A percentile compares a stretch with the other conserved stretches of the same genome.
These are phyloP conservation scores for Pristionchus arcanus DNA, from an alignment of 2,888 invertebrate genomes.

Conservation along the genomic window DNA sequence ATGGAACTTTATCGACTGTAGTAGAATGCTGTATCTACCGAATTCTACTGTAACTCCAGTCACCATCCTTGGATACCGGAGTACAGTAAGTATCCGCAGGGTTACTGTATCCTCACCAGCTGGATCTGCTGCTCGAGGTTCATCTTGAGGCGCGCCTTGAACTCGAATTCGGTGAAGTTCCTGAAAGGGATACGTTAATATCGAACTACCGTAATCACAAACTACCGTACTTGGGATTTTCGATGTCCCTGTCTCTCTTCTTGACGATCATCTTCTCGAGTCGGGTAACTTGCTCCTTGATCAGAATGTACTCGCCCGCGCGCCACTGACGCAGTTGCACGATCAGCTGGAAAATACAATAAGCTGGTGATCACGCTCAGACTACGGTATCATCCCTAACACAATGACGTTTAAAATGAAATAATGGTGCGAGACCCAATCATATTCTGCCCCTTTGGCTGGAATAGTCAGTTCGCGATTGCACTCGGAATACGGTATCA, in stretches of 20 bases:
- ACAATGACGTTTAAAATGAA: too few species aligned
- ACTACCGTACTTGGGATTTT: slow-evolving; percentile 46
- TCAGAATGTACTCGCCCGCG: slow-evolving; percentile 23
- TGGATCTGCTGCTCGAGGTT: slow-evolving; percentile 27
- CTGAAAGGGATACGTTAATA: not conserved
- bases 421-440: too few species aligned
- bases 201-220: not conserved
- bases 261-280: slow-evolving; percentile 33
- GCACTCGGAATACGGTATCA: too few species aligned
- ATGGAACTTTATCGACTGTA: too few species aligned
- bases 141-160: slow-evolving; percentile 25
- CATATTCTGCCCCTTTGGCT: too few species aligned
- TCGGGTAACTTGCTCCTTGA: slow-evolving; percentile 28
- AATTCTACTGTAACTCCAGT: not conserved
- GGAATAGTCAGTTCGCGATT: too few species aligned
- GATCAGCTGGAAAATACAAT: slow-evolving; percentile 5
- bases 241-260: slow-evolving; percentile 44
- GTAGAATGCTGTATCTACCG: not conserved
- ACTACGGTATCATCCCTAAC: too few species aligned
- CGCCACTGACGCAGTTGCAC: slow-evolving; percentile 39
- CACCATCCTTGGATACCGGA: not conserved
- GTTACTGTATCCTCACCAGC: not conserved
- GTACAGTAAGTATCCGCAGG: too few species aligned
- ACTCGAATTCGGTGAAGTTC: slow-evolving; percentile 51
- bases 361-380: not conserved